Evolutionary conservation across 2,113 vertebrate genomes (phyloP), one percentile per base, ranked within the genome.

Genomic region (Hyaena hyaena): DNA sequence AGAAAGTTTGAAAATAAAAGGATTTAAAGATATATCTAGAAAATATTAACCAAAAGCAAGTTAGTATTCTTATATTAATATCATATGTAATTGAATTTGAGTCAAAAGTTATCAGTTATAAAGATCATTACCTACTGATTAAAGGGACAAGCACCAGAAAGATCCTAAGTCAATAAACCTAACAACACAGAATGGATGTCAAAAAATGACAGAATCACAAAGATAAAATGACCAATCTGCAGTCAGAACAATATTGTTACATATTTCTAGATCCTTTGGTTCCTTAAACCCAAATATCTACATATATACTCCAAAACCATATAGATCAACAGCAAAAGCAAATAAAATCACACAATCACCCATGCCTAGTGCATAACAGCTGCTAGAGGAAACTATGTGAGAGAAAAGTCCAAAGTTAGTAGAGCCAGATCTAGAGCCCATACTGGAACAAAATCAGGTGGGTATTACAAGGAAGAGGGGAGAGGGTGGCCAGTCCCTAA

Each of bases 81-180:
- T 58, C 17, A 90, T 66, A 63, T 55, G 1, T 50, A 85, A 90
- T 43, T 26, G 10, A 86, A 26, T 53, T 53, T 58, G 5, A 84
- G 23, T 16, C 4, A 81, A 94, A 93, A 97, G 45, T 23, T 55
- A 95, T 43, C 80, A 58, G 24, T 81, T 73, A 68, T 55, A 90
- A 76, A 63, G 15, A 88, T 53, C 16, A 73, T 90, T 88, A 80
- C 5, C 12, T 68, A 87, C 19, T 89, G 7, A 74, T 63, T 87
- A 87, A 96, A 94, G 45, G 23, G 84, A 55, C 10, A 96, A 88
- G 12, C 58, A 97, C 28, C 23, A 93, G 76, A 17, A 88, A 53
- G 12, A 88, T 77, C 9, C 10, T 23, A 93, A 81, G 21, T 95
- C 23, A 91, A 66, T 9, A 95, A 79, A 84, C 39, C 5, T 63